Base-by-base conservation (phyloP, 2,113 vertebrate species). In the Hypanus sabinus region DNA sequence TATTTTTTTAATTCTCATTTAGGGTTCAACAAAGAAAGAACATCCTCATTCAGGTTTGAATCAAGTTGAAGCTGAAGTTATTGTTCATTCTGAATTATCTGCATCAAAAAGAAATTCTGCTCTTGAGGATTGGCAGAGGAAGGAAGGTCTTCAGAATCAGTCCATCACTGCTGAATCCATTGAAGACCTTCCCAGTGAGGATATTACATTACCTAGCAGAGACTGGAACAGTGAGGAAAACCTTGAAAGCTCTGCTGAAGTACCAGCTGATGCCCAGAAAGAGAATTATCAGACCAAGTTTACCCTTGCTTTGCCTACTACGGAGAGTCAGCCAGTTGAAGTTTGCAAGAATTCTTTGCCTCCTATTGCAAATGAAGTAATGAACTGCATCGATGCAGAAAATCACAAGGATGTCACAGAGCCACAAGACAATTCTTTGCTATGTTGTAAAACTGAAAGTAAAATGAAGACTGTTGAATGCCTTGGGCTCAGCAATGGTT, bases 1-100 rank as follows among this genome's bases (percentile, higher is more conserved):
- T 73, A 55, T 46, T 36, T 93, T 71, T 55, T 75, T 10, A 68
- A 93, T 93, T 93, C 38, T 22, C 68, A 27, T 38, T 46, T 95
- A 96, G 81, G 95, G 96, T 95, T 95, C 95, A 94, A 11, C 92
- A 30, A 95, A 95, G 12, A 97, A 96, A 94, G 97, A 96, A 95
- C 97, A 96, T 11, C 79, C 94, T 0, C 96, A 97, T 0, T 94
- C 96, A 94, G 97, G 94, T 95, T 96, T 97, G 85, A 98, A 98
- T 96, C 97, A 98, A 95, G 97, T 99, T 83, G 98, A 99, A 95
- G 98, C 99, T 0, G 98, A 99, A 46, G 98, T 99, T 95, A 99
- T 99, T 0, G 98, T 99, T 95, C 99, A 99, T 95, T 99, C 98
- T 3, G 98, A 98, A 95, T 97, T 98, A 94, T 97, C 97, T 22